These are phyloP conservation scores for Clytia hemisphaerica DNA, from an alignment of 30 jellyfish, hydroid and myxozoan species.

Conservation along the genomic window DNA sequence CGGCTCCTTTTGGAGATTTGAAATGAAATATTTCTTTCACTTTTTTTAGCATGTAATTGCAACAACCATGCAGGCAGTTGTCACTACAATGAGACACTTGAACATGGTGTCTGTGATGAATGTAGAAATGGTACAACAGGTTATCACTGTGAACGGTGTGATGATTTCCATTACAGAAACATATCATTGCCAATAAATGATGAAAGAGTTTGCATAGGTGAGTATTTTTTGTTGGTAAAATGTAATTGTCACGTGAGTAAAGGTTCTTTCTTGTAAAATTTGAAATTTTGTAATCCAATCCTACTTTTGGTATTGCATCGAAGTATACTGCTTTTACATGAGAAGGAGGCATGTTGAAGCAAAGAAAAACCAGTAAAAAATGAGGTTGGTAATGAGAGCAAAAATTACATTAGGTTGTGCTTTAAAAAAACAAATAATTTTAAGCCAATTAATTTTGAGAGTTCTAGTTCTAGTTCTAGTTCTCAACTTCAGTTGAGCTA, in stretches of 20 bases:
- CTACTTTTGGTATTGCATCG: too few relatives aligned
- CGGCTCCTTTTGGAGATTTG: background rate
- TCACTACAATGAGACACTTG: slow-evolving; percentile 52
- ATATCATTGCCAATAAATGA: slow-evolving; percentile 29
- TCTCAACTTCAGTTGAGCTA: too few relatives aligned
- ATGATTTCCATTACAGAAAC: slow-evolving; percentile 64
- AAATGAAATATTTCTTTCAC: background rate
- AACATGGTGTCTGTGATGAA: slow-evolving; percentile 61
- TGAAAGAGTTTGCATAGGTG: slow-evolving; percentile 47
- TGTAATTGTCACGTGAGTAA: too few relatives aligned
- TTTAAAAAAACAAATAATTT: too few relatives aligned
- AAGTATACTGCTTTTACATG: too few relatives aligned
- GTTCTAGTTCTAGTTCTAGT: too few relatives aligned
- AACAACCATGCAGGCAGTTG: slow-evolving; percentile 54
- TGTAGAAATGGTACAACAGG: slow-evolving; percentile 74
- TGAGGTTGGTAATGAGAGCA: too few relatives aligned
- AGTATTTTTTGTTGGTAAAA: too few relatives aligned
- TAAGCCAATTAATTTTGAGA: too few relatives aligned
- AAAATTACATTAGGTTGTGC: too few relatives aligned
- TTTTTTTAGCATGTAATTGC: slow-evolving; percentile 60
- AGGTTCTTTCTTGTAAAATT: background rate
- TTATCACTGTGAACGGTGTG: slow-evolving; percentile 46
- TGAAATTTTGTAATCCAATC: background rate
- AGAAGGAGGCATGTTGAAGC: too few relatives aligned
- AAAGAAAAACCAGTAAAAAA: too few relatives aligned